These are phyloP conservation scores for Cetonia aurata DNA, from an alignment of 2,888 invertebrate species.

Conservation along the genomic window DNA sequence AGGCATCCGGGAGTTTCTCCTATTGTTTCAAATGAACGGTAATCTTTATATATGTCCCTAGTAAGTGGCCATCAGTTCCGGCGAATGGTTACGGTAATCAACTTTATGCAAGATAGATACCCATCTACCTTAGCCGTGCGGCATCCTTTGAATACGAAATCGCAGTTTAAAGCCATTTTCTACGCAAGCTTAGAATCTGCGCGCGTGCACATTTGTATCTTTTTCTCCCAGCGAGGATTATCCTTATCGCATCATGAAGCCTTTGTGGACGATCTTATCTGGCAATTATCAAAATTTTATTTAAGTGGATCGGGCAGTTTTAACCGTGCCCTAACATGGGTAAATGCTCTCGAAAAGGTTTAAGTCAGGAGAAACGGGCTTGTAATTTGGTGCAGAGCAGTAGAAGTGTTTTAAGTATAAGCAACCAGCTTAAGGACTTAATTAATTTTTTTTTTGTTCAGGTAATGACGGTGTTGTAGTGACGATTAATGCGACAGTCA, in stretches of 20 bases:
- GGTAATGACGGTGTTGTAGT: not conserved
- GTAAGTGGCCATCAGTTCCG: conserved; percentile 54
- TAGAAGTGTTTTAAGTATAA: not conserved
- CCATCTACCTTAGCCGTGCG: conserved; percentile 53
- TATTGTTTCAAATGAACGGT: conserved; percentile 44
- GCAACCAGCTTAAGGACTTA: conserved; percentile 17
- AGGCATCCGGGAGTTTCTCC: conserved; percentile 9
- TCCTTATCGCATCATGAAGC: conserved; percentile 11
- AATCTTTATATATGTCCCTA: conserved; percentile 50
- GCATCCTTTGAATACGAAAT: conserved; percentile 54
- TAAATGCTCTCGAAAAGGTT: no score
- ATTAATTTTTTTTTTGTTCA: not conserved
- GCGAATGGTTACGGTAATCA: conserved; percentile 55
- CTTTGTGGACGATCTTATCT: conserved; percentile 11
- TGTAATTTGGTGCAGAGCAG: not conserved
- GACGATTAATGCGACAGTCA: conserved; percentile 17
- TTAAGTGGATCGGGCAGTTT: not conserved
- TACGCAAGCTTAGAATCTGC: conserved; percentile 10
- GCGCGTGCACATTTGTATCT: conserved; percentile 29
- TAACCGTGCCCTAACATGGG: conserved; percentile 1
- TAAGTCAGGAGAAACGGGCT: not conserved
- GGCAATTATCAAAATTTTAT: conserved; percentile 35
- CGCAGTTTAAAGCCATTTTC: conserved; percentile 50
- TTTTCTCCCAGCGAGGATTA: not conserved
- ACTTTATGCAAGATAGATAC: conserved; percentile 55